Conservation (phyloP, 2,888 invertebrate species). For the Loripinus fragilis region DNA sequence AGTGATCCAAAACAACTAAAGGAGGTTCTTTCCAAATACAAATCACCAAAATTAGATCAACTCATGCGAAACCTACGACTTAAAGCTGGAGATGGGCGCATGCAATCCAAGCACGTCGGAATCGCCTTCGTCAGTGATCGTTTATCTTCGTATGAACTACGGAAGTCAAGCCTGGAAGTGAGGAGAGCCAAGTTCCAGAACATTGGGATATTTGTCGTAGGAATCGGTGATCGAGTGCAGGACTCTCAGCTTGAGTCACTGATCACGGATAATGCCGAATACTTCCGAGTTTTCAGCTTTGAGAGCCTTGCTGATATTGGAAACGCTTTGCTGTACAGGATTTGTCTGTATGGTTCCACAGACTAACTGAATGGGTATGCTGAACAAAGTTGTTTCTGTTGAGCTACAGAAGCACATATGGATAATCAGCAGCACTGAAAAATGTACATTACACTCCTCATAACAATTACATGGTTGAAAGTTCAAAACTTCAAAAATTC, state of each 20-base stretch:
- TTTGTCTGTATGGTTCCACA: conserved; percentile 43
- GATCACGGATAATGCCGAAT: conserved; percentile 39
- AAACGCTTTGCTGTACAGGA: conserved; percentile 30
- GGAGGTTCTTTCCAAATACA: conserved; percentile 23
- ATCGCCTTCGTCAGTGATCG: conserved; percentile 49
- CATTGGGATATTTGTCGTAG: conserved; percentile 63
- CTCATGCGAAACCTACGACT: conserved; percentile 54
- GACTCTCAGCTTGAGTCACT: conserved; percentile 38
- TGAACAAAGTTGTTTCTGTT: no score
- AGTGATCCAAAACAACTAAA: conserved; percentile 35
- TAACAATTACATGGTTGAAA: no score
- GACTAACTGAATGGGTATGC: no score
- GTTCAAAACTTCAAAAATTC: no score
- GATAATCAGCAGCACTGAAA: no score
- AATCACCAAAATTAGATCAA: conserved; percentile 34
- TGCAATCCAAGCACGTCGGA: conserved; percentile 45
- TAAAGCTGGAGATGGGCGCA: conserved; percentile 44
- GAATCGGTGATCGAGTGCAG: conserved; percentile 54
- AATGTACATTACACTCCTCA: no score
- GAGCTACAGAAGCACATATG: no score
- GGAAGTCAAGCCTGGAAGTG: conserved; percentile 48
- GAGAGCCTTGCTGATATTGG: conserved; percentile 37
- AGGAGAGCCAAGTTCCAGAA: conserved; percentile 51
- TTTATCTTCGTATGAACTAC: conserved; percentile 37
- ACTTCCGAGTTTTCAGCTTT: conserved; percentile 38